Conservation (phyloP, 2,888 invertebrate genomes). For the Chalcis sispes region DNA sequence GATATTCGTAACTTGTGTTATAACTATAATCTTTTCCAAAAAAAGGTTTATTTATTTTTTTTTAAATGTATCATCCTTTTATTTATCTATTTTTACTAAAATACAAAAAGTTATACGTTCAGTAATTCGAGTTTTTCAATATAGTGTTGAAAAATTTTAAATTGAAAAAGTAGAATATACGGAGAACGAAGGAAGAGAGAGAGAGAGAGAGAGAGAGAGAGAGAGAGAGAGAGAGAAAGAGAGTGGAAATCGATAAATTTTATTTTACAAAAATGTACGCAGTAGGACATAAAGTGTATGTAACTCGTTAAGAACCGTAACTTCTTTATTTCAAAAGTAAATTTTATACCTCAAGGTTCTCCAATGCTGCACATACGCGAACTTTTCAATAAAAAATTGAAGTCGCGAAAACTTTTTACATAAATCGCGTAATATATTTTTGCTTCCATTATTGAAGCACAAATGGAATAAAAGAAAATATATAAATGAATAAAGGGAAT, state of each 20-base stretch:
- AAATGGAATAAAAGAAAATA: background rate
- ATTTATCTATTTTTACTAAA: too few species aligned
- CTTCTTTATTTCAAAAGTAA: slow-evolving; percentile 13
- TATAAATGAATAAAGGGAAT: too few species aligned
- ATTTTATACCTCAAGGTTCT: slow-evolving; percentile 16
- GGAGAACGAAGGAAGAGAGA: too few species aligned
- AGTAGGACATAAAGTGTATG: slow-evolving; percentile 4
- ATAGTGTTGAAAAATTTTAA: too few species aligned
- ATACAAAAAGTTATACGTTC: too few species aligned
- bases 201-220: background rate
- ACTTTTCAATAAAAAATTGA: slow-evolving; percentile 45
- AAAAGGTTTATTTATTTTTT: too few species aligned
- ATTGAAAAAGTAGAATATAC: too few species aligned
- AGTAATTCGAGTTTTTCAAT: too few species aligned
- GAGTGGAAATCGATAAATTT: slow-evolving; percentile 9
- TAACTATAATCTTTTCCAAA: too few species aligned
- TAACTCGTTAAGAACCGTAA: background rate
- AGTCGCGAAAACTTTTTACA: slow-evolving; percentile 53
- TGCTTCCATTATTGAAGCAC: background rate
- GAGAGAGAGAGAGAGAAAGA: background rate
- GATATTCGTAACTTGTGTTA: too few species aligned
- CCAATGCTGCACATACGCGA: slow-evolving; percentile 1
- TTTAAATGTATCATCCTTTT: too few species aligned
- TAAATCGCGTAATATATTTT: slow-evolving; percentile 40
- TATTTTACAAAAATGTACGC: slow-evolving; percentile 17